These are phyloP conservation scores for Callyntrura guangdongensis DNA, from an alignment of 2,888 invertebrate species.

Conservation along the genomic window DNA sequence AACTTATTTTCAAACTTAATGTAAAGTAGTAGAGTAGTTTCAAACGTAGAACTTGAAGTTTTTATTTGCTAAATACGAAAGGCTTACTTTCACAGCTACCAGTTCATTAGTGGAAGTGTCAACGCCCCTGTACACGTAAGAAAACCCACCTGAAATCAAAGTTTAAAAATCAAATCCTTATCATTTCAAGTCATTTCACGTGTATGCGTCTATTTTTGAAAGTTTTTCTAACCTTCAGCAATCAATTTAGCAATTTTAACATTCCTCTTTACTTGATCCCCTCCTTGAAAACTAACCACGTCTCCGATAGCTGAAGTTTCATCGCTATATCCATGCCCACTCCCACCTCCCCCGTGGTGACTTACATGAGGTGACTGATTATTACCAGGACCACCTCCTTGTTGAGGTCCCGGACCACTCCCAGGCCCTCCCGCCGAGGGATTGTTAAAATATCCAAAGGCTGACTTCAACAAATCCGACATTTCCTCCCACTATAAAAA, in stretches of 20 bases:
- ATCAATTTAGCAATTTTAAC: constrained; percentile 79
- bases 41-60: too few species aligned
- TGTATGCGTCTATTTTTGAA: too few species aligned
- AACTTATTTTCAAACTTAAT: too few species aligned
- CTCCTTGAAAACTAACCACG: constrained; percentile 75
- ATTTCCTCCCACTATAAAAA: constrained; percentile 68
- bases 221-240: constrained; percentile 83
- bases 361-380: constrained; percentile 28
- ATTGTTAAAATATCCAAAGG: constrained; percentile 80
- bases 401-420: not conserved
- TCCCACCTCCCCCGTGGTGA: constrained; percentile 10
- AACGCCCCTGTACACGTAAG: constrained; percentile 83
- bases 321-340: constrained; percentile 54
- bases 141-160: constrained; percentile 82
- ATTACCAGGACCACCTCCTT: not conserved
- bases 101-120: constrained; percentile 76
- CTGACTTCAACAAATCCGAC: constrained; percentile 82
- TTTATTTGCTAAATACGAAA: too few species aligned
- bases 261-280: constrained; percentile 66
- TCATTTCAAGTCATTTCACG: too few species aligned
- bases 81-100: constrained; percentile 82
- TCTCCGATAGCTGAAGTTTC: constrained; percentile 71
- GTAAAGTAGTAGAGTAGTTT: too few species aligned
- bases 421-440: constrained; percentile 44
- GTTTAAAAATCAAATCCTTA: too few species aligned